These are phyloP conservation scores for Eilema sororculum DNA, from an alignment of 2,888 invertebrate species.

Conservation along the genomic window DNA sequence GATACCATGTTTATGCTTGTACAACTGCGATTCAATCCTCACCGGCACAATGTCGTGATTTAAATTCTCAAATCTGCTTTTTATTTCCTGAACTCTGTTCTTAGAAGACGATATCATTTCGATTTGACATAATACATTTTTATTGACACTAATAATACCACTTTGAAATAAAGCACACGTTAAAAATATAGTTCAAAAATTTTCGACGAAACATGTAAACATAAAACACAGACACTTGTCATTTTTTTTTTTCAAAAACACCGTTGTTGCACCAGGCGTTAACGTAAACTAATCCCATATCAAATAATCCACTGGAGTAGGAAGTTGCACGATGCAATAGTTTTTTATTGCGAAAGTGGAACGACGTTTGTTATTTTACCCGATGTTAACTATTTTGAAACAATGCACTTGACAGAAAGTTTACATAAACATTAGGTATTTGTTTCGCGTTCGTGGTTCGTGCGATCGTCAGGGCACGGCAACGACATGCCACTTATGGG, in stretches of 20 bases:
- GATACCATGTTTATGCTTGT: constrained; percentile 48
- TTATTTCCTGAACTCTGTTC: constrained; percentile 89
- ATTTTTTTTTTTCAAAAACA: constrained; percentile 41
- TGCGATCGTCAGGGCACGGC: constrained; percentile 36
- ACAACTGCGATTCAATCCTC: constrained; percentile 40
- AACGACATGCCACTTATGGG: constrained; percentile 62
- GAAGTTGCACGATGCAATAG: constrained; percentile 43
- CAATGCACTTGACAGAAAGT: constrained; percentile 69
- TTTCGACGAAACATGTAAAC: constrained; percentile 31
- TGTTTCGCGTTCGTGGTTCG: constrained; percentile 35
- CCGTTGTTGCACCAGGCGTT: constrained; percentile 31
- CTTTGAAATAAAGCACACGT: constrained; percentile 18
- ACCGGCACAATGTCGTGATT: constrained; percentile 66
- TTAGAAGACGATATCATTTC: constrained; percentile 81
- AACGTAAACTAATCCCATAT: constrained; percentile 30
- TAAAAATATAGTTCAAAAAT: neutral
- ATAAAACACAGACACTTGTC: constrained; percentile 22
- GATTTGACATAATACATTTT: constrained; percentile 70
- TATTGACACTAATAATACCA: constrained; percentile 31
- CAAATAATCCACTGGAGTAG: constrained; percentile 29
- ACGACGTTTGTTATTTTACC: constrained; percentile 57
- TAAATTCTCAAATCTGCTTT: constrained; percentile 88
- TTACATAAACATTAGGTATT: constrained; percentile 74
- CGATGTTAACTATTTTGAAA: constrained; percentile 63
- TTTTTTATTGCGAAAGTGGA: constrained; percentile 50